A percentile compares a stretch with the other conserved stretches of the same genome.
Evolutionary conservation across 64 coral and sea anemone genomes (phyloP).

Genomic region (Montipora cactus): DNA sequence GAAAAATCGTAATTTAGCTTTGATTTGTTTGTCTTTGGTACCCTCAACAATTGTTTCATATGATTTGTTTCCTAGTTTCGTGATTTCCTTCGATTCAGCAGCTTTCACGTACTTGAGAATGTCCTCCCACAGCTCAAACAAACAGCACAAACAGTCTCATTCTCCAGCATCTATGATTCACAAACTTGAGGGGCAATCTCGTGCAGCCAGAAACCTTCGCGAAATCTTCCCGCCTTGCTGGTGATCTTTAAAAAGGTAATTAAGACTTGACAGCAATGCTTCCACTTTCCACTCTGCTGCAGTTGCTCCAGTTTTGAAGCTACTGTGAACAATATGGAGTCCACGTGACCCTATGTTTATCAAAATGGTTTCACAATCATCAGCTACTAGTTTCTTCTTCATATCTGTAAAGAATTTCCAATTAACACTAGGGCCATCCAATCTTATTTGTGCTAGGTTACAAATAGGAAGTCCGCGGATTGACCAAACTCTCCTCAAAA

Average conservation of each 20-base stretch:
- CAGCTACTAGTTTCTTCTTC: too few relatives aligned
- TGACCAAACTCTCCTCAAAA: slow-evolving; percentile 45
- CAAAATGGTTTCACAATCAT: too few relatives aligned
- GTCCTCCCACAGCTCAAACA: slow-evolving; percentile 41
- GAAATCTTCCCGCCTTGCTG: background rate
- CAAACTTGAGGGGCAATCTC: slow-evolving; percentile 12
- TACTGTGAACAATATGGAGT: slow-evolving; percentile 69
- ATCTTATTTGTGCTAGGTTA: slow-evolving; percentile 59
- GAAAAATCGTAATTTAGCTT: slow-evolving; percentile 58
- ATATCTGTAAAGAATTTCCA: too few relatives aligned
- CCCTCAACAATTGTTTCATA: too few relatives aligned
- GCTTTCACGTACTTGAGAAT: slow-evolving; percentile 60
- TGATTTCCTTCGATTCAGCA: slow-evolving; percentile 60
- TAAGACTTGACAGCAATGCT: slow-evolving; percentile 60
- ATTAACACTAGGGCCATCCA: slow-evolving; percentile 49
- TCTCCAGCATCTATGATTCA: slow-evolving; percentile 60
- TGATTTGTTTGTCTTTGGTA: slow-evolving; percentile 22
- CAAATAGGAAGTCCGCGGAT: slow-evolving; percentile 50
- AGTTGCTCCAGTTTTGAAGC: slow-evolving; percentile 75
- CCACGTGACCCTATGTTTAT: slow-evolving; percentile 23
- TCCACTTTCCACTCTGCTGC: background rate
- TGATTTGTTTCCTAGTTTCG: slow-evolving; percentile 68
- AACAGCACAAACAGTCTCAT: slow-evolving; percentile 73
- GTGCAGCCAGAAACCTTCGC: slow-evolving; percentile 35
- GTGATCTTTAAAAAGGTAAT: slow-evolving; percentile 25